A percentile compares a stretch with the other conserved stretches of the same genome.
Evolutionary conservation across 2,797 vertebrate genomes (phyloP).

Genomic region (Tapirus indicus): DNA sequence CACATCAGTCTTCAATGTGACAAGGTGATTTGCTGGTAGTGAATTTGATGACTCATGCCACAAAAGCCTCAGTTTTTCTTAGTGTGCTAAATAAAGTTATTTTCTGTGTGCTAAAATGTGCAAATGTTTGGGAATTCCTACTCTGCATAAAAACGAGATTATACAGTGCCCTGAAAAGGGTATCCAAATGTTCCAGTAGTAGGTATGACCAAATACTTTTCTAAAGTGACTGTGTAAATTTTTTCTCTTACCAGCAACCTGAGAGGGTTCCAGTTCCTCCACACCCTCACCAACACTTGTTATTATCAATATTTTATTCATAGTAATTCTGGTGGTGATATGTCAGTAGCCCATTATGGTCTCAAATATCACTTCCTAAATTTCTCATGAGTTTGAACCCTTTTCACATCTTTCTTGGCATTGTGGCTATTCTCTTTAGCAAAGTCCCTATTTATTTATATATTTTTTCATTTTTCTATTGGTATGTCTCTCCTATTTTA

Average conservation of each 20-base stretch:
- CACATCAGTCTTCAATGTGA: neutral
- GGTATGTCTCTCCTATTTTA: neutral
- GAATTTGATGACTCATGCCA: neutral
- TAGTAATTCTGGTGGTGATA: neutral
- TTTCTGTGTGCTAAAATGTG: neutral
- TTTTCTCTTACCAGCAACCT: neutral
- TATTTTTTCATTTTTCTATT: neutral
- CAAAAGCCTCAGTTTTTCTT: neutral
- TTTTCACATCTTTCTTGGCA: neutral
- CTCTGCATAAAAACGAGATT: neutral
- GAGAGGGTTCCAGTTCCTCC: neutral
- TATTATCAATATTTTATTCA: neutral
- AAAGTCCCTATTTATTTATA: neutral
- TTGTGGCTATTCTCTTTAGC: neutral
- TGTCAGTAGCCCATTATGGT: neutral
- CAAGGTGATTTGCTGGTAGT: neutral
- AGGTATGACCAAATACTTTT: neutral
- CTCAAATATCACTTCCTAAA: neutral
- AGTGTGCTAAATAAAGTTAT: neutral
- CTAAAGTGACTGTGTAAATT: neutral
- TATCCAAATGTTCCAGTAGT: neutral
- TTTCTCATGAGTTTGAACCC: neutral
- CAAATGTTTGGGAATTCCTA: neutral
- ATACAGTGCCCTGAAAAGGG: neutral
- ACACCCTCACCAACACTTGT: neutral